These are phyloP conservation scores for Epinotia nisella DNA, from an alignment of 2,888 invertebrate genomes.

Conservation along the genomic window DNA sequence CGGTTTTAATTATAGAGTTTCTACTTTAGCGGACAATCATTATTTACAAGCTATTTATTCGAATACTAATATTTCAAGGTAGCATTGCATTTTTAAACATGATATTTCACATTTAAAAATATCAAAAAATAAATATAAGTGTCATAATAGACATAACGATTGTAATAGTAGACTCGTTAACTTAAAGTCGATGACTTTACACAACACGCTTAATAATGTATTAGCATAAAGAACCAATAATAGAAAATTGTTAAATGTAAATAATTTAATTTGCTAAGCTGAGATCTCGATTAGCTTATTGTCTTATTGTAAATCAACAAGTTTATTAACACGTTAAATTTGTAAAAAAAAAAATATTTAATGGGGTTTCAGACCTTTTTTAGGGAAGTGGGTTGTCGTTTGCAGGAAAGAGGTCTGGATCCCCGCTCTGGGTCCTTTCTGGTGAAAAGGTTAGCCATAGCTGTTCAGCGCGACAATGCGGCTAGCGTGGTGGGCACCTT, in stretches of 20 bases:
- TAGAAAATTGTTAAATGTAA: neutral
- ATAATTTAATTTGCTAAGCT: constrained; percentile 23
- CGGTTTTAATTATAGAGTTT: neutral
- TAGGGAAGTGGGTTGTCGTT: too few species aligned
- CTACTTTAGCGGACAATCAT: too few species aligned
- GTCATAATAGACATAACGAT: too few species aligned
- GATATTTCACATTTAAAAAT: neutral
- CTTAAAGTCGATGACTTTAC: constrained; percentile 5
- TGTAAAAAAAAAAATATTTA: constrained; percentile 1
- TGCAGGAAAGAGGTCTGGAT: too few species aligned
- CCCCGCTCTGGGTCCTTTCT: too few species aligned
- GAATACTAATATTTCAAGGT: too few species aligned
- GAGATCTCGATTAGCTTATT: constrained; percentile 25
- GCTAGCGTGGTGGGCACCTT: too few species aligned
- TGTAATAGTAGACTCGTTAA: neutral
- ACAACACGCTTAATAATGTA: neutral
- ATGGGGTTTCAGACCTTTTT: too few species aligned
- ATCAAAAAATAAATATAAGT: neutral
- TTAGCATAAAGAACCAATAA: constrained; percentile 13
- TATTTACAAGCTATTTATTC: too few species aligned
- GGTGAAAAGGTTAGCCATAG: too few species aligned
- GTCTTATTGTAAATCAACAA: constrained; percentile 15
- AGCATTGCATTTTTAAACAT: too few species aligned
- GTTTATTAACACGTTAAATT: constrained; percentile 14
- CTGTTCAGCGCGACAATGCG: too few species aligned